Base-by-base conservation (phyloP, 2,797 vertebrate species). In the Sebastes glaucus region DNA sequence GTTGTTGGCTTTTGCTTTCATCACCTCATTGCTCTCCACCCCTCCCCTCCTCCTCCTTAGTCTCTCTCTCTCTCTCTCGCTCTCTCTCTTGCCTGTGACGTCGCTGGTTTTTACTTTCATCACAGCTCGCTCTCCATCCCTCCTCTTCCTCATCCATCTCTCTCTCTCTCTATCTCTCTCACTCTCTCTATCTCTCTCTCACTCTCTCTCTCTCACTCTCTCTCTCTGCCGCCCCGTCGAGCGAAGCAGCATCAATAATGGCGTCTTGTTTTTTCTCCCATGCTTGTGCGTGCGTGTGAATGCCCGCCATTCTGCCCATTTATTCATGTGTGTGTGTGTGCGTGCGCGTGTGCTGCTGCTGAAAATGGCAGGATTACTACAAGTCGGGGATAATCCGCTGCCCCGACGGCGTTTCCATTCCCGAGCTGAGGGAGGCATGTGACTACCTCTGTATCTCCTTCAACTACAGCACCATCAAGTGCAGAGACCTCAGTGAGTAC, bases 361-460 rank as follows among this genome's bases (percentile, higher is more conserved):
- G 92, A 86, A 86, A 94, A 94, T 90, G 93, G 80, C 95, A 99
- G 99, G 98, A 99, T 97, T 99, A 99, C 94, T 99, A 99, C 96
- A 99, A 98, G 91, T 98, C 97, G 30, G 99, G 99, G 93, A 97
- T 99, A 95, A 99, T 99, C 93, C 98, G 98, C 92, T 99, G 98
- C 94, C 98, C 99, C 80, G 98, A 99, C 93, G 98, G 99, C 83
- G 98, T 99, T 92, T 99, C 98, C 91, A 98, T 99, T 93, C 99
- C 99, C 13, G 99, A 99, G 90, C 82, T 99, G 94, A 96, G 98
- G 96, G 98, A 99, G 96, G 98, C 99, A 3, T 99, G 98, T 88
- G 98, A 99, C 95, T 99, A 99, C 96, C 98, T 99, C 89, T 99
- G 99, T 93, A 99, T 99, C 95, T 97, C 98, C 90, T 99, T 99